These are phyloP conservation scores for Salvelinus fontinalis DNA, from an alignment of 2,113 vertebrate species.

Conservation along the genomic window DNA sequence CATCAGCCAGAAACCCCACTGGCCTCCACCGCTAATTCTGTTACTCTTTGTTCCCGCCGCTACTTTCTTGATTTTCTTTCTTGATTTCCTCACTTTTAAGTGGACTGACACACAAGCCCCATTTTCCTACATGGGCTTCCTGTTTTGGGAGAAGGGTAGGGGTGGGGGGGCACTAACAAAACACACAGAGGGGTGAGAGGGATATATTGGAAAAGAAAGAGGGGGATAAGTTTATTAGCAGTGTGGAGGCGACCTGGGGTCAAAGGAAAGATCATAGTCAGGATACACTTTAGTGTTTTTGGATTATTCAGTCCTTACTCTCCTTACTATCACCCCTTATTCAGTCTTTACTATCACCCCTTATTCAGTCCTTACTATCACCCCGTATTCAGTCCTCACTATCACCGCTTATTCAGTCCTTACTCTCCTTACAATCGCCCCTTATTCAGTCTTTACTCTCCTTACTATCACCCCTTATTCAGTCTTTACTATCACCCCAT, in stretches of 20 bases:
- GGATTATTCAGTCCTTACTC: constrained; percentile 1
- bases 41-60: constrained; percentile 61
- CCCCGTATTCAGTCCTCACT: too few species aligned
- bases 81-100: constrained; percentile 63
- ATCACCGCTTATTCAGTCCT: too few species aligned
- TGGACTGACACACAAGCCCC: constrained; percentile 51
- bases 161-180: constrained; percentile 48
- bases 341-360: constrained; percentile 22
- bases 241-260: constrained; percentile 32
- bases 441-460: too few species aligned
- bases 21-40: constrained; percentile 41
- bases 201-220: constrained; percentile 43
- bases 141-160: constrained; percentile 49
- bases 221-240: constrained; percentile 38
- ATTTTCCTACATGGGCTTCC: constrained; percentile 63
- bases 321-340: background rate
- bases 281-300: constrained; percentile 29
- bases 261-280: constrained; percentile 49
- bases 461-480: too few species aligned
- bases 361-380: too few species aligned
- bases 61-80: constrained; percentile 65
- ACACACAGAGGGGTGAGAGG: constrained; percentile 51
- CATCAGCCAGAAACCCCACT: constrained; percentile 52
- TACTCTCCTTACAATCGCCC: too few species aligned
- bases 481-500: too few species aligned